Percentiles rank a stretch among this genome's conserved stretches.
Conservation (phyloP, 2,888 invertebrate species). For the Ornithoptera alexandrae region DNA sequence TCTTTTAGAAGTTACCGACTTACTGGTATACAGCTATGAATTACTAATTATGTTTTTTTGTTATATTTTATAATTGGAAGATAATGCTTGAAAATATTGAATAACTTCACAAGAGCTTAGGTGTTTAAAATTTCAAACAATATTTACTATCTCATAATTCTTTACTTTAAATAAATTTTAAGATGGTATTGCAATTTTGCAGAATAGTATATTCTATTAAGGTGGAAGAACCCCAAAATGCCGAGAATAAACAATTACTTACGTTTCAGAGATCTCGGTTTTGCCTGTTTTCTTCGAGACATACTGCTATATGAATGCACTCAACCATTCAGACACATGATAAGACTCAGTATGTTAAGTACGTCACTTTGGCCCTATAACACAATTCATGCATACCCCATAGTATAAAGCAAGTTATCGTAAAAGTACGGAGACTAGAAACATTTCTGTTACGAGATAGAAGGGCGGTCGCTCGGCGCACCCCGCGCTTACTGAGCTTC, state of each 20-base stretch:
- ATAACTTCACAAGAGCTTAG: not conserved
- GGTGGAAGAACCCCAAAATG: too few species aligned
- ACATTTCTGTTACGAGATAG: conserved; percentile 40
- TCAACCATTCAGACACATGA: conserved; percentile 32
- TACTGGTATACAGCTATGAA: not conserved
- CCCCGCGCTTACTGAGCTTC: conserved; percentile 70
- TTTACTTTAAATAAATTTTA: too few species aligned
- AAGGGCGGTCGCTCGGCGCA: conserved; percentile 62
- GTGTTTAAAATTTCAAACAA: not conserved
- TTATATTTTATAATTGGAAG: not conserved
- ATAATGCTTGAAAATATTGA: not conserved
- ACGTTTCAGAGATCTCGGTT: conserved; percentile 85
- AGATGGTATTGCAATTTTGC: too few species aligned
- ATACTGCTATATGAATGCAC: conserved; percentile 51
- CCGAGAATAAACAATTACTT: conserved; percentile 53
- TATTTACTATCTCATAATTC: too few species aligned
- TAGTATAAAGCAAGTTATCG: conserved; percentile 52
- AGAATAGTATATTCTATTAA: too few species aligned
- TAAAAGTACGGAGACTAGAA: conserved; percentile 41
- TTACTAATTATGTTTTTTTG: not conserved
- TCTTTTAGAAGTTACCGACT: not conserved
- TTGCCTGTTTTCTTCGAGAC: conserved; percentile 86
- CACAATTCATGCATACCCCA: conserved; percentile 11
- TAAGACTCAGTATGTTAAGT: conserved; percentile 12
- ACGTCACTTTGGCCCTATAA: conserved; percentile 23